Evolutionary conservation across 2,797 vertebrate species (phyloP), one percentile per base, ranked within the genome.

Genomic region (Phataginus tetradactyla): DNA sequence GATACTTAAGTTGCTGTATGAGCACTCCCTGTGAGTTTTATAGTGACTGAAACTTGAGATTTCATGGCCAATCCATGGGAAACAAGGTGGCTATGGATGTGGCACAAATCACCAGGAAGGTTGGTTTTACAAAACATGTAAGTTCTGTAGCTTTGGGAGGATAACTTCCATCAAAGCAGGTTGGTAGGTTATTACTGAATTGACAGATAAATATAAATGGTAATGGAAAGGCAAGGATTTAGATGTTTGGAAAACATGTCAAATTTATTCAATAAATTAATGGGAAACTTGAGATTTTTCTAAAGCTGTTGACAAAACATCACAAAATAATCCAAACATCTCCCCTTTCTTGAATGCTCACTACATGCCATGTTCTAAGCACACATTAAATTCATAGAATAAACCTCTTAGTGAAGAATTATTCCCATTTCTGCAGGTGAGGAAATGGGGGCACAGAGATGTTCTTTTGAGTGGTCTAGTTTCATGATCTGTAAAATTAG

Each of bases 251-350:
- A 12, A 90, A 89, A 83, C 8, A 53, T 32, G 11, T 11, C 75
- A 18, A 94, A 83, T 20, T 69, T 71, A 83, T 91, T 91, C 37
- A 71, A 25, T 15, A 75, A 94, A n/a, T 13, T 68, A 88, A 27
- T 0, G 55, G 5, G 49, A 34, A 64, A 37, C 7, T 71, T 68
- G 20, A 93, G 1, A 34, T 80, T 96, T 45, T 81, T 68, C 68
- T 83, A n/a, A 69, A 81, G 27, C 27, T 72, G 57, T 81, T 80
- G 51, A 96, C 14, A 53, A 49, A n/a, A 9, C 71, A 8, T 74
- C 37, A 63, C 34, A 69, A 80, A 94, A 94, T 37, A 63, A 64
- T 75, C 45, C 11, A 68, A 79, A 2, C 8, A 69, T 78, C 13
- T 59, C 12, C 1, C 55, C 20, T 83, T 88, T 15, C 25, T 45